phyloP scores from a whole-genome alignment of 2,888 invertebrate genomes.

The Callosobruchus maculatus region DNA sequence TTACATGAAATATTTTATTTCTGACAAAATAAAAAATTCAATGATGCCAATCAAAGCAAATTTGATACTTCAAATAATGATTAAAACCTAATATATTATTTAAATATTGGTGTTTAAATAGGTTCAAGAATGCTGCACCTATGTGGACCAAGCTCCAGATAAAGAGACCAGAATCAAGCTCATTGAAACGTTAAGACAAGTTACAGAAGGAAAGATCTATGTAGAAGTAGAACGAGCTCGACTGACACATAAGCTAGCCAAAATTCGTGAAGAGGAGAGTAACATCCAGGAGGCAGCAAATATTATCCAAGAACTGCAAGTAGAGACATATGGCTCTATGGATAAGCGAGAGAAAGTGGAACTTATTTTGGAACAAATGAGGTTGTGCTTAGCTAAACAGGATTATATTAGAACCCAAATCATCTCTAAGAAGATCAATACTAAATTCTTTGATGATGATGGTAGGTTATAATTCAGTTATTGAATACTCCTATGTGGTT shows the following conservation, averaged over 20 bases:
- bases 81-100: no score
- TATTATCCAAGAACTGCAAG: conserved; percentile 92
- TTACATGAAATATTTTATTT: no score
- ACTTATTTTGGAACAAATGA: conserved; percentile 97
- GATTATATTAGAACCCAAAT: conserved; percentile 98
- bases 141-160: conserved; percentile 88
- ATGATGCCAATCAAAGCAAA: no score
- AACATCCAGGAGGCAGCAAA: conserved; percentile 86
- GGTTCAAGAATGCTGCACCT: conserved; percentile 87
- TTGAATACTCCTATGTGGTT: no score
- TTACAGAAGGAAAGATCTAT: conserved; percentile 99
- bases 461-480: conserved; percentile 32
- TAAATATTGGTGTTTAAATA: neutral
- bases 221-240: conserved; percentile 99
- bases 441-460: conserved; percentile 93
- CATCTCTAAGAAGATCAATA: conserved; percentile 97
- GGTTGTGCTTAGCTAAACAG: conserved; percentile 89
- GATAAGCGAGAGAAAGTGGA: conserved; percentile 96
- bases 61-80: no score
- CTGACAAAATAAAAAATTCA: no score
- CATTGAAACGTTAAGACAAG: conserved; percentile 84
- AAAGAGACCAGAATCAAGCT: conserved; percentile 88
- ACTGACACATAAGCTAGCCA: conserved; percentile 84
- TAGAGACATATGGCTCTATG: conserved; percentile 99
- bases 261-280: conserved; percentile 79